Evolutionary conservation across 1,140 invertebrate species (phyloP).

Genomic region (Aleiodes sp.): DNA sequence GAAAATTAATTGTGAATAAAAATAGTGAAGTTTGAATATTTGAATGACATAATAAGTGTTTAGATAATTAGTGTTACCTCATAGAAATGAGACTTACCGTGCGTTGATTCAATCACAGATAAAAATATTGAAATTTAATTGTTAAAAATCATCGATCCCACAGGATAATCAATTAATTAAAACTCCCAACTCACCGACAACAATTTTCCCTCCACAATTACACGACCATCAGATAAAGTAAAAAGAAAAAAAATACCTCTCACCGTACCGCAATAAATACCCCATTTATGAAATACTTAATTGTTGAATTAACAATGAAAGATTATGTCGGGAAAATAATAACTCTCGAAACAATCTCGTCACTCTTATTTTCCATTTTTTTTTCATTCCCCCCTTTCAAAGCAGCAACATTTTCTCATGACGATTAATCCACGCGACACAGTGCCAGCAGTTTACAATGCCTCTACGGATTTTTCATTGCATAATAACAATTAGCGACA

Average conservation of each 20-base stretch:
- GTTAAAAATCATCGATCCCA: too few species aligned
- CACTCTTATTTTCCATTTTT: not conserved
- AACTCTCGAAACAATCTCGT: not conserved
- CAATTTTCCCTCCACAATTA: not conserved
- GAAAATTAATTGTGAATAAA: too few species aligned
- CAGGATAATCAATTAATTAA: not conserved
- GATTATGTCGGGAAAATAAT: not conserved
- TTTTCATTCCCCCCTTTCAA: too few species aligned
- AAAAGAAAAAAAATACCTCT: too few species aligned
- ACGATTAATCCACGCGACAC: constrained; percentile 30
- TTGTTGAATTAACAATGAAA: not conserved
- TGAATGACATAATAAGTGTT: too few species aligned
- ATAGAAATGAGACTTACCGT: too few species aligned
- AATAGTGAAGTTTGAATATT: too few species aligned
- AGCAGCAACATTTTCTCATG: constrained; percentile 30
- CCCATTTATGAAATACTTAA: not conserved
- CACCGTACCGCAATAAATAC: not conserved
- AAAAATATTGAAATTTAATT: too few species aligned
- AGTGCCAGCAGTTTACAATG: constrained; percentile 20
- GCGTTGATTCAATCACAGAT: too few species aligned
- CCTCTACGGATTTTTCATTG: constrained; percentile 24
- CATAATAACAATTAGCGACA: constrained; percentile 36
- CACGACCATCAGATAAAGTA: not conserved
- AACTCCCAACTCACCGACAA: not conserved
- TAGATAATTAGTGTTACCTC: too few species aligned